Evolutionary conservation across 2,797 vertebrate species (phyloP).

Genomic region (Podarcis lilfordi): DNA sequence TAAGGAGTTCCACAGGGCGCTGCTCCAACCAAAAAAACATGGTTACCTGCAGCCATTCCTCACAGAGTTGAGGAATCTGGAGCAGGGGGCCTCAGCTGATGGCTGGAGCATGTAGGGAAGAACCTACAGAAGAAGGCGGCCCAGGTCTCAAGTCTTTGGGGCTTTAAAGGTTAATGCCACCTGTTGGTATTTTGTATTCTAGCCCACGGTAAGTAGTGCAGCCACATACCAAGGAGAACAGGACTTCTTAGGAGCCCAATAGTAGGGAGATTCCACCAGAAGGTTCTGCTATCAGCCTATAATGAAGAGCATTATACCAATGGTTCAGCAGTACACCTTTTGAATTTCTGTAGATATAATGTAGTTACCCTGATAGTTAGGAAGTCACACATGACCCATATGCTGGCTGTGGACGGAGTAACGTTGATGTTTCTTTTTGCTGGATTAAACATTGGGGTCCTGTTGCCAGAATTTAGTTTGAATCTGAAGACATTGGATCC

Average conservation of each 20-base stretch:
- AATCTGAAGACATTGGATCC: background rate
- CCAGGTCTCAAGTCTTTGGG: background rate
- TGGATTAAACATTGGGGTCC: constrained; percentile 20
- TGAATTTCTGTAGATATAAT: background rate
- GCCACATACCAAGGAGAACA: background rate
- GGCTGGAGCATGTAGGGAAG: too few species aligned
- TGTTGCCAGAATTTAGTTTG: background rate
- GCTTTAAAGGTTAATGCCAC: background rate
- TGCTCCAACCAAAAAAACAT: too few species aligned
- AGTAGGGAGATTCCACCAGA: constrained; percentile 14
- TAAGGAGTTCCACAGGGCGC: too few species aligned
- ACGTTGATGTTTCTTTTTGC: background rate
- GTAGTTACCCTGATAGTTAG: constrained; percentile 6
- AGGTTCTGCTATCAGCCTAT: background rate
- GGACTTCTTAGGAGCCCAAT: background rate
- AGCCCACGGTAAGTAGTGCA: background rate
- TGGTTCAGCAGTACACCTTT: background rate
- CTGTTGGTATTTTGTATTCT: background rate
- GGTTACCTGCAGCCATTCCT: too few species aligned
- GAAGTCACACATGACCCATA: constrained; percentile 7
- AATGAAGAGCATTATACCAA: background rate
- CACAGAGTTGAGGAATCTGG: too few species aligned
- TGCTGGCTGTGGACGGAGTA: constrained; percentile 9
- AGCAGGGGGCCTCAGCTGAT: too few species aligned
- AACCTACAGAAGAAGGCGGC: too few species aligned